phyloP scores from a whole-genome alignment of 2,113 vertebrate genomes.

The Climacteris rufus region DNA sequence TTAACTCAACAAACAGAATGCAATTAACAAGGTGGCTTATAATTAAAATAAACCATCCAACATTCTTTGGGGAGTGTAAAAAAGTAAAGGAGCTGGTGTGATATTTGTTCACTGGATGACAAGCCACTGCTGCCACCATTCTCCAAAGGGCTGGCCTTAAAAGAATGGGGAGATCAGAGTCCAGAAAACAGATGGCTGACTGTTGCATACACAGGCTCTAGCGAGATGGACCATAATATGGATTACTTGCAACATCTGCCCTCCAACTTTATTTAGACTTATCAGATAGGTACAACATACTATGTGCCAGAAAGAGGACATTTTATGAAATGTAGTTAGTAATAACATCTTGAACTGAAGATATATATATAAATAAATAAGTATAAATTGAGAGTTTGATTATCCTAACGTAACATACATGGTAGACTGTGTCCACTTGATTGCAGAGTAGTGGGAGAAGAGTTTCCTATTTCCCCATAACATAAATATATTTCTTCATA shows the following conservation, averaged over 20 bases:
- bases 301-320: background rate
- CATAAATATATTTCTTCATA: background rate
- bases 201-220: background rate
- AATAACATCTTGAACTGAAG: background rate
- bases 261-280: background rate
- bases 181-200: constrained; percentile 49
- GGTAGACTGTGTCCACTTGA: background rate
- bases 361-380: background rate
- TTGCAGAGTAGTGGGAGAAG: background rate
- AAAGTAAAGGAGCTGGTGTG: background rate
- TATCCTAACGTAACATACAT: background rate
- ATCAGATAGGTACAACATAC: background rate
- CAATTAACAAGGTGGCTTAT: background rate
- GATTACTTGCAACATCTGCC: constrained; percentile 53
- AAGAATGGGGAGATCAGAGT: constrained; percentile 12
- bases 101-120: constrained; percentile 10
- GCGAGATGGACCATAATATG: constrained; percentile 8
- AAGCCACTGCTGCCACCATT: constrained; percentile 4
- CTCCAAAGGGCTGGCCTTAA: constrained; percentile 39
- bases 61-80: background rate
- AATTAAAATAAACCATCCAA: background rate
- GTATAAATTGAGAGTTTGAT: background rate
- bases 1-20: background rate
- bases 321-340: background rate
- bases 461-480: background rate